Percentiles rank a stretch among this genome's conserved stretches.
Conservation (phyloP, 2,888 invertebrate species). For the Eudemis profundana region DNA sequence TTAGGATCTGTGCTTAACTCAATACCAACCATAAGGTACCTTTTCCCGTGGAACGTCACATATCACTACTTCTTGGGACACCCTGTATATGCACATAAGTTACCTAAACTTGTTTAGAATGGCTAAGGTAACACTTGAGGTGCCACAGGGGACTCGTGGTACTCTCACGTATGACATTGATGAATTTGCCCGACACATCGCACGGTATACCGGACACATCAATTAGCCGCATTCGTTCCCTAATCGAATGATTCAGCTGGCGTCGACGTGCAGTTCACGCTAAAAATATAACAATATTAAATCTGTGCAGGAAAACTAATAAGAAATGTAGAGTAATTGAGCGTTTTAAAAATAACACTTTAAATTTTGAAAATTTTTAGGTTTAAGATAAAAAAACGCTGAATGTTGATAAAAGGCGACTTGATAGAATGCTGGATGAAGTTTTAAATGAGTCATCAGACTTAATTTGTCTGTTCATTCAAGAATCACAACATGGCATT, state of each 20-base stretch:
- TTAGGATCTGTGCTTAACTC: too few species aligned
- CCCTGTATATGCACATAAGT: too few species aligned
- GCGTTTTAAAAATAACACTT: neutral
- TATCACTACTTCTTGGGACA: too few species aligned
- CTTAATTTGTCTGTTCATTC: too few species aligned
- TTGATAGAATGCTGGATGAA: too few species aligned
- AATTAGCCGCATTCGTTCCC: slow-evolving; percentile 34
- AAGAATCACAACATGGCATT: too few species aligned
- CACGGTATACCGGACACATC: slow-evolving; percentile 38
- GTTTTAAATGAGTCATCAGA: too few species aligned
- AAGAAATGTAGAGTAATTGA: neutral
- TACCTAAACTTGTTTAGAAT: neutral
- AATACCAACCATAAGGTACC: too few species aligned
- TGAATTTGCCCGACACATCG: slow-evolving; percentile 25
- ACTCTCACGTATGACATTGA: slow-evolving; percentile 5
- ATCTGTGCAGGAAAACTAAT: slow-evolving; percentile 13
- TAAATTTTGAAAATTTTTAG: too few species aligned
- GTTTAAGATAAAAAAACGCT: too few species aligned
- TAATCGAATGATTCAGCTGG: slow-evolving; percentile 34
- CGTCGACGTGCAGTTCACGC: slow-evolving; percentile 23
- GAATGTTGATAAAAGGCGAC: too few species aligned
- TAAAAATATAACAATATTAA: slow-evolving; percentile 18
- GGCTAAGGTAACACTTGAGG: neutral
- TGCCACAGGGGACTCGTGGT: neutral
- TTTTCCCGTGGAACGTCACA: too few species aligned